Conservation (phyloP, 2,113 vertebrate species). For the Tiliqua scincoides region DNA sequence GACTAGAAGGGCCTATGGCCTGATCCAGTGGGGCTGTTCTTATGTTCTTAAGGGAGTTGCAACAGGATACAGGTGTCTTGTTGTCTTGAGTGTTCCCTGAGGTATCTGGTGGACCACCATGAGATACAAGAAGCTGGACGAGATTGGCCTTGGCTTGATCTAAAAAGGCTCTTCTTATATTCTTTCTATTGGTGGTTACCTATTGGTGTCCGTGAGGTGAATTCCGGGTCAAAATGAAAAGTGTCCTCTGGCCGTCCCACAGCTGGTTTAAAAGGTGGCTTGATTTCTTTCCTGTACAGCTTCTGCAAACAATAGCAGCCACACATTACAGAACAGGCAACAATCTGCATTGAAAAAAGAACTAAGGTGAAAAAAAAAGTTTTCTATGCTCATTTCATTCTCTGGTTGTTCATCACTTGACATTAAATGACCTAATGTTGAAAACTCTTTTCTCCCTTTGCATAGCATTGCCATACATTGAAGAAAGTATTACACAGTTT, state of each 20-base stretch:
- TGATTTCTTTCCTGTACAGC: constrained; percentile 90
- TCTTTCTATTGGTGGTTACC: constrained; percentile 68
- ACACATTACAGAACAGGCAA: not conserved
- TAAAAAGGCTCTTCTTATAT: too few species aligned
- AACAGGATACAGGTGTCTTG: too few species aligned
- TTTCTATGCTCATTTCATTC: not conserved
- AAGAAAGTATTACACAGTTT: not conserved
- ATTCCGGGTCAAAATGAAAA: constrained; percentile 97
- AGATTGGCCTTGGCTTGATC: too few species aligned
- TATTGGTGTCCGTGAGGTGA: constrained; percentile 94
- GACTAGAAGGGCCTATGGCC: too few species aligned
- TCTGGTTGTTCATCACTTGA: not conserved
- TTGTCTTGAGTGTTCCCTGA: too few species aligned
- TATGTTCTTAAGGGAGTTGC: too few species aligned
- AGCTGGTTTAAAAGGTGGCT: constrained; percentile 93
- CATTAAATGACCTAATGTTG: not conserved
- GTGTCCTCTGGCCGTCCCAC: constrained; percentile 95
- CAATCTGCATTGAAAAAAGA: not conserved
- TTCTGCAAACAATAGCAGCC: constrained; percentile 74
- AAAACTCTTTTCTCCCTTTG: not conserved
- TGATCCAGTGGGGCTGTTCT: too few species aligned
- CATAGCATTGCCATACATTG: not conserved
- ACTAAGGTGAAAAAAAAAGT: not conserved
- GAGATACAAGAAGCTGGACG: too few species aligned
- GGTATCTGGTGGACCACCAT: too few species aligned